A percentile compares a stretch with the other conserved stretches of the same genome.
phyloP scores from a whole-genome alignment of 2,113 vertebrate genomes.

The Glaucomys volans region DNA sequence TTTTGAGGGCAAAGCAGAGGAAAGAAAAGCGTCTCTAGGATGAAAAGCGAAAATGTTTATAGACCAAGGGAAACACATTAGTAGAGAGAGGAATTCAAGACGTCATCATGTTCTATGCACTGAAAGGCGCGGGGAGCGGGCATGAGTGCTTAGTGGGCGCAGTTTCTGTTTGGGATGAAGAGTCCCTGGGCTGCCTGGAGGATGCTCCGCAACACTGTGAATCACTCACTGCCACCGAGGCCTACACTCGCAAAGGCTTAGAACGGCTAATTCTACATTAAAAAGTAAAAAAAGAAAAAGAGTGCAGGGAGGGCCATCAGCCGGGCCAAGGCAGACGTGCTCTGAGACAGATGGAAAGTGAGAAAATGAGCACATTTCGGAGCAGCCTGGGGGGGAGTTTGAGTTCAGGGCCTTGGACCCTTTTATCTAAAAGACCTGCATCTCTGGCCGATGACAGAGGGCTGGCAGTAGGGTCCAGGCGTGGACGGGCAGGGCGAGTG shows the following conservation, averaged over 20 bases:
- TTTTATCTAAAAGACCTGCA: neutral
- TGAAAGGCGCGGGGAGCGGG: neutral
- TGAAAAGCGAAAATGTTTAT: neutral
- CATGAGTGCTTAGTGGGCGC: neutral
- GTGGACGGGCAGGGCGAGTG: neutral
- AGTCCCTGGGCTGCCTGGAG: neutral
- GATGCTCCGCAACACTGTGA: rapidly evolving
- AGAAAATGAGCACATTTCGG: neutral
- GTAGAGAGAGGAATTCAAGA: neutral
- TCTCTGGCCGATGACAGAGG: neutral
- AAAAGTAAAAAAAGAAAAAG: neutral
- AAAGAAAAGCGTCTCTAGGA: neutral
- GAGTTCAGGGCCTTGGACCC: neutral
- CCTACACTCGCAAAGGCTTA: neutral
- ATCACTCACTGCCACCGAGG: neutral
- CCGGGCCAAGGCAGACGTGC: neutral
- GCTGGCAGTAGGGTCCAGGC: too few relatives aligned
- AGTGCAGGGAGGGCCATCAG: too few relatives aligned
- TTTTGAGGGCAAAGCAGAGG: neutral
- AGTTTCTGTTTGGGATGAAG: neutral
- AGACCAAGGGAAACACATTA: neutral
- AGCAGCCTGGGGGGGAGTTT: neutral
- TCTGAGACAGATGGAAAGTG: neutral
- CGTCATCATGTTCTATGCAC: neutral
- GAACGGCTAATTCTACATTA: neutral